Evolutionary conservation across 2,797 vertebrate species (phyloP).

Genomic region (Esox lucius): DNA sequence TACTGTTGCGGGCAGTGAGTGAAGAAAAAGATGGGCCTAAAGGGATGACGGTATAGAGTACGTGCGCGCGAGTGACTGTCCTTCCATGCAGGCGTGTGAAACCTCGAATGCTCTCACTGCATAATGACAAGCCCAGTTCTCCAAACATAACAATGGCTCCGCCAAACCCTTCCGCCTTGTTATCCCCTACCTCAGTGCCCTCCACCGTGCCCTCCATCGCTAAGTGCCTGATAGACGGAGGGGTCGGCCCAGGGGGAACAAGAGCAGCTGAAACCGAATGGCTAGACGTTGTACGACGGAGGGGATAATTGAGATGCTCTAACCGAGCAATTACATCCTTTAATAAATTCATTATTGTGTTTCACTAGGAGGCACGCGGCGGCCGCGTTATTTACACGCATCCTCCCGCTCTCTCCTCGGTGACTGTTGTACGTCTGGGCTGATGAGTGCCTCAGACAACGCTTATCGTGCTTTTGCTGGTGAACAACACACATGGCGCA

Average conservation of each 20-base stretch:
- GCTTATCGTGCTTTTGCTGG: conserved; percentile 61
- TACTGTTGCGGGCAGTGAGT: no score
- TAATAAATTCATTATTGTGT: conserved; percentile 77
- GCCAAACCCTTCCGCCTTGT: background rate
- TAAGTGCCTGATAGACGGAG: background rate
- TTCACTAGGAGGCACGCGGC: conserved; percentile 64
- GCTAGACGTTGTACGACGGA: conserved; percentile 66
- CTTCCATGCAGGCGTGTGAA: background rate
- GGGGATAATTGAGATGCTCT: conserved; percentile 67
- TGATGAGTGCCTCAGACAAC: conserved; percentile 65
- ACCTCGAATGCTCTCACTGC: conserved; percentile 33
- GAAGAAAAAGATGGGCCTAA: no score
- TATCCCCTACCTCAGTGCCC: no score
- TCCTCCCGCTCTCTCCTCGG: conserved; percentile 65
- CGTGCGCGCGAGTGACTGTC: no score
- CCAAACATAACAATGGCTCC: conserved; percentile 47
- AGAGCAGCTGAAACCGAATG: conserved; percentile 55
- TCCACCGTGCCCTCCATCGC: background rate
- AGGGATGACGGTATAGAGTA: no score
- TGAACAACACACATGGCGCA: conserved; percentile 34
- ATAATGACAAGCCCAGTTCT: conserved; percentile 36
- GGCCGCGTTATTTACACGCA: conserved; percentile 60
- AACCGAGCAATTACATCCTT: conserved; percentile 77
- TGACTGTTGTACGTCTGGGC: conserved; percentile 44
- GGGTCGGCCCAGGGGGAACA: conserved; percentile 63